A percentile compares a stretch with the other conserved stretches of the same genome.
phyloP scores from a whole-genome alignment of 2,797 vertebrate genomes.

The Thamnophis elegans region DNA sequence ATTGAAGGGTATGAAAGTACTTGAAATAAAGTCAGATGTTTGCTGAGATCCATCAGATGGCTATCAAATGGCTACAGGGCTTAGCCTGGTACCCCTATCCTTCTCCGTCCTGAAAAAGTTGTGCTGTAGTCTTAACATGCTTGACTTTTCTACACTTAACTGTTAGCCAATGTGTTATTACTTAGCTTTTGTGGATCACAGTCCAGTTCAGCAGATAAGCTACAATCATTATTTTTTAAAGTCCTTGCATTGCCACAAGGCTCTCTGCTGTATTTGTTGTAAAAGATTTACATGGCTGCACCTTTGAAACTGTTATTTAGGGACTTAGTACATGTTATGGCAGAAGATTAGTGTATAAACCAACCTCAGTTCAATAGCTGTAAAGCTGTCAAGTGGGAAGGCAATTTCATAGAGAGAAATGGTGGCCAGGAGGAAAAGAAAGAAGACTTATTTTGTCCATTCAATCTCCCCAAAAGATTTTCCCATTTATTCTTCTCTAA shows the following conservation, averaged over 20 bases:
- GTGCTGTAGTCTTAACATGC: neutral
- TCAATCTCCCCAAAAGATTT: neutral
- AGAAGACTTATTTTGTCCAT: neutral
- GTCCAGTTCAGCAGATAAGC: neutral
- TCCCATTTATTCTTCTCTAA: neutral
- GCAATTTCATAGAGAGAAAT: neutral
- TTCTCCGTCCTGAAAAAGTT: neutral
- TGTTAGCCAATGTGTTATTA: neutral
- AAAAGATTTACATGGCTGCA: neutral
- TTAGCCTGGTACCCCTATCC: neutral
- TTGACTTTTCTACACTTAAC: neutral
- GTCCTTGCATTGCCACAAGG: neutral
- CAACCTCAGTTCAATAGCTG: neutral
- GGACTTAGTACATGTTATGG: neutral
- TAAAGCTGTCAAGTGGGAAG: neutral
- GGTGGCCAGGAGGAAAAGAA: neutral
- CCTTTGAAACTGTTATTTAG: neutral
- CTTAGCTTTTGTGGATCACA: neutral
- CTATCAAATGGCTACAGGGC: neutral
- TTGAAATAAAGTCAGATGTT: neutral
- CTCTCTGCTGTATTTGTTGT: neutral
- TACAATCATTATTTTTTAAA: neutral
- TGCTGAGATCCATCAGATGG: neutral
- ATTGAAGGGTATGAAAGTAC: neutral
- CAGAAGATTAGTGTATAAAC: neutral